Conservation (phyloP, 2,797 vertebrate genomes). For the Dallia pectoralis region DNA sequence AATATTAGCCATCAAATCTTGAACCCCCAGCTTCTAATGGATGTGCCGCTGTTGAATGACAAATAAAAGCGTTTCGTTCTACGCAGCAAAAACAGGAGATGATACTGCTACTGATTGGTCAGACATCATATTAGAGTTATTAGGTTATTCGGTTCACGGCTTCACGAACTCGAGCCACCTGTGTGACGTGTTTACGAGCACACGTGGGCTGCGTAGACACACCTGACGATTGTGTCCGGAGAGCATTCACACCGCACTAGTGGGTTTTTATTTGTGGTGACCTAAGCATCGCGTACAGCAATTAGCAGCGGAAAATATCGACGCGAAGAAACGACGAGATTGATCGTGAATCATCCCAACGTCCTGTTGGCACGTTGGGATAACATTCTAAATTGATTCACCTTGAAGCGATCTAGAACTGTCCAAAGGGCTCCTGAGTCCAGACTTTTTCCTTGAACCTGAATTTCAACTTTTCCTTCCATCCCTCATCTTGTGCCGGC, state of each 20-base stretch:
- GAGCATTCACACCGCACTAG: not conserved
- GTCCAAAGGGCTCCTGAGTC: slow-evolving; percentile 51
- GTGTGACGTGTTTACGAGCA: not conserved
- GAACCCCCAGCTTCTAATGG: no score
- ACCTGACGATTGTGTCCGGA: not conserved
- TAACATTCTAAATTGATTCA: slow-evolving; percentile 59
- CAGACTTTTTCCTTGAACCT: slow-evolving; percentile 53
- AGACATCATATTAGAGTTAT: not conserved
- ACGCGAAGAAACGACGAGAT: slow-evolving; percentile 49
- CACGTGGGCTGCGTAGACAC: not conserved
- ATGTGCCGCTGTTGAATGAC: no score
- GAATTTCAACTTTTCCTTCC: slow-evolving; percentile 51
- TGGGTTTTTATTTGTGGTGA: not conserved
- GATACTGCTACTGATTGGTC: not conserved
- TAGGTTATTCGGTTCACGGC: not conserved
- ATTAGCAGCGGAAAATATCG: slow-evolving; percentile 25
- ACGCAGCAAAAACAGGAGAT: not conserved
- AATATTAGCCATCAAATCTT: no score
- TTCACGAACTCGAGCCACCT: not conserved
- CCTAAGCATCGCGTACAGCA: slow-evolving; percentile 10
- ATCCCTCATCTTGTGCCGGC: slow-evolving; percentile 58
- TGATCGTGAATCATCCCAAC: slow-evolving; percentile 28
- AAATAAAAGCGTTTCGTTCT: no score
- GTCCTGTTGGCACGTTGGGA: slow-evolving; percentile 26
- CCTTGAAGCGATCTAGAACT: slow-evolving; percentile 50